A percentile compares a stretch with the other conserved stretches of the same genome.
Conservation (phyloP, 1,140 invertebrate genomes). For the Neodiprion fabricii region DNA sequence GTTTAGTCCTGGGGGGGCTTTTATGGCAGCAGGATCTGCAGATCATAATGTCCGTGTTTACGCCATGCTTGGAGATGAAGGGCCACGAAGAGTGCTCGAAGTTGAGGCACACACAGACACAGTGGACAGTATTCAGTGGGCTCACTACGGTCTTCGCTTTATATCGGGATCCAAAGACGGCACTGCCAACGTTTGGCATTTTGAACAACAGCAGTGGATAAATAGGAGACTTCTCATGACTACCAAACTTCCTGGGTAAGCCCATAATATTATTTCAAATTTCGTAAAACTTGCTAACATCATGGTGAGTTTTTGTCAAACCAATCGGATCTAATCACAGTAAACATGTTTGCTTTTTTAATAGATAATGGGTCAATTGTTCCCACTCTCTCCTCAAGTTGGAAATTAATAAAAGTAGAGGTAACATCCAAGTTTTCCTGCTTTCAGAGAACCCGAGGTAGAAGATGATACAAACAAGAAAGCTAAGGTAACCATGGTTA, state of each 20-base stretch:
- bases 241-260: slow-evolving; percentile 70
- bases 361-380: not conserved
- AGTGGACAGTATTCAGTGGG: slow-evolving; percentile 97
- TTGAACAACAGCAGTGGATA: slow-evolving; percentile 89
- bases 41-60: slow-evolving; percentile 95
- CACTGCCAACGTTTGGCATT: slow-evolving; percentile 92
- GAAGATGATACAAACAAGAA: slow-evolving; percentile 71
- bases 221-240: slow-evolving; percentile 79
- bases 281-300: not conserved
- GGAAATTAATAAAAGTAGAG: too few species aligned
- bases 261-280: slow-evolving; percentile 19
- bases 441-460: slow-evolving; percentile 61
- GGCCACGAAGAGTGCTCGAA: slow-evolving; percentile 67
- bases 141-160: slow-evolving; percentile 83
- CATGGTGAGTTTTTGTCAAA: slow-evolving; percentile 13
- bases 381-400: too few species aligned
- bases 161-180: slow-evolving; percentile 97
- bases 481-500: slow-evolving; percentile 93
- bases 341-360: not conserved
- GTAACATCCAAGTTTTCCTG: slow-evolving; percentile 16
- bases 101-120: slow-evolving; percentile 90
- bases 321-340: not conserved
- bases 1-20: slow-evolving; percentile 92
- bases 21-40: slow-evolving; percentile 91
- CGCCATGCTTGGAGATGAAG: slow-evolving; percentile 77